Evolutionary conservation across 1,140 invertebrate species (phyloP).

Genomic region (Trachymyrmex septentrionalis): DNA sequence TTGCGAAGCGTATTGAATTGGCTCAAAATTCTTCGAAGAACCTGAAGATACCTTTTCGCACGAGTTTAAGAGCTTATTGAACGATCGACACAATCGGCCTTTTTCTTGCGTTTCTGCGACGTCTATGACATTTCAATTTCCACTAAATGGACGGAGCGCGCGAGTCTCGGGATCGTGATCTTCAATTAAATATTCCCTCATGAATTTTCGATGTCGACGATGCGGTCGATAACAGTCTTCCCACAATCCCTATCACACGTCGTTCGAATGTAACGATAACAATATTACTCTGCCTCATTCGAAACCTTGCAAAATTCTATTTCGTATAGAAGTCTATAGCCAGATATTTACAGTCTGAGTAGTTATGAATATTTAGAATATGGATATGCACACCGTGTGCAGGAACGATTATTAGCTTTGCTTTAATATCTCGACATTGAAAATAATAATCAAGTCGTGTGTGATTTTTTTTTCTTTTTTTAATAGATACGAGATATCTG

Average conservation of each 20-base stretch:
- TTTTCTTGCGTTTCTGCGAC: neutral
- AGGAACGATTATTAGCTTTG: neutral
- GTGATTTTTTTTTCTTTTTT: neutral
- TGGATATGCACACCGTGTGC: neutral
- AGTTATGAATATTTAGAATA: conserved; percentile 38
- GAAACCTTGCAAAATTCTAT: conserved; percentile 28
- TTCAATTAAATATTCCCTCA: conserved; percentile 55
- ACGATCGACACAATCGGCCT: neutral
- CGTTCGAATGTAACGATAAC: conserved; percentile 43
- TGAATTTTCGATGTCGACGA: conserved; percentile 47
- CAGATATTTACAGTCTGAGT: neutral
- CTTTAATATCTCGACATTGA: neutral
- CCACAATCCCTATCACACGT: neutral
- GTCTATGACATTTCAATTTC: conserved; percentile 34
- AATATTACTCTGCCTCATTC: neutral
- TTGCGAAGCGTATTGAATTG: neutral
- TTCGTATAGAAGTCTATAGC: neutral
- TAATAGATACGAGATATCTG: neutral
- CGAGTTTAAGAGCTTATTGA: neutral
- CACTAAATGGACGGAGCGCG: neutral
- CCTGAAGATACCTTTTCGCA: neutral
- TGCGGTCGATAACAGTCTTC: conserved; percentile 38
- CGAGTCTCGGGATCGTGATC: conserved; percentile 34
- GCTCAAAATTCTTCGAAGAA: no score
- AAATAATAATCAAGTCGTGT: neutral